Evolutionary conservation across 2,888 invertebrate genomes (phyloP), one percentile per base, ranked within the genome.

Genomic region (Neocrepidodera transversa): DNA sequence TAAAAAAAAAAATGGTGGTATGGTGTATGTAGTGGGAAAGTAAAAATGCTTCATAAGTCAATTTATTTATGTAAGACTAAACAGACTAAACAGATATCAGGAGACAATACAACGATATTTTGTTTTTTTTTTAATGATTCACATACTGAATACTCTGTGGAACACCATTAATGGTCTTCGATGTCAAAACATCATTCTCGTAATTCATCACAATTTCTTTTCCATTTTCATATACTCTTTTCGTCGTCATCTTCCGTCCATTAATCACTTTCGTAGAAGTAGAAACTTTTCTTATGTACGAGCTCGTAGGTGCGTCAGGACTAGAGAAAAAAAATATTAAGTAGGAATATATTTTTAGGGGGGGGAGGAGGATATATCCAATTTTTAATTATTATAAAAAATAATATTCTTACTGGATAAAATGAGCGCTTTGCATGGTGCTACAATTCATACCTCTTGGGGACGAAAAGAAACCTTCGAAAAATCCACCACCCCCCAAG

Each of bases 141-240:
- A 11, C 14, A 11, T 62, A 59, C 13, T 52, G 53, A 14, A 65
- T 53, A 11, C 58, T 56, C 40, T 63, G 63, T 1, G 65, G 63
- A 23, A 63, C 54, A 5, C 65, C 65, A 18, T 65, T 60, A 23
- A 65, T 45, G 0, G 47, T 59, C 47, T 57, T 61, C 8, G 60
- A 61, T 14, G 58, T 62, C 14, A 65, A 20, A n/a, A 63, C 61
- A 38, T 63, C 65, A 23, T 65, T 53, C 26, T 65, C 65, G 35
- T 61, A 65, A 1, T 48, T 47, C 52, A 57, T 54, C 3, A 65
- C 49, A 13, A 49, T 47, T 35, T 65, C 65, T 18, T 57, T 60
- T 5, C 65, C 65, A 20, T 65, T 65, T 53, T 65, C 65, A 17
- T 35, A 56, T 10, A 62, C 40, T 28, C 28, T 60, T 32, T 53